A percentile compares a stretch with the other conserved stretches of the same genome.
Evolutionary conservation across 2,888 invertebrate species (phyloP).

Genomic region (Plusia festucae): DNA sequence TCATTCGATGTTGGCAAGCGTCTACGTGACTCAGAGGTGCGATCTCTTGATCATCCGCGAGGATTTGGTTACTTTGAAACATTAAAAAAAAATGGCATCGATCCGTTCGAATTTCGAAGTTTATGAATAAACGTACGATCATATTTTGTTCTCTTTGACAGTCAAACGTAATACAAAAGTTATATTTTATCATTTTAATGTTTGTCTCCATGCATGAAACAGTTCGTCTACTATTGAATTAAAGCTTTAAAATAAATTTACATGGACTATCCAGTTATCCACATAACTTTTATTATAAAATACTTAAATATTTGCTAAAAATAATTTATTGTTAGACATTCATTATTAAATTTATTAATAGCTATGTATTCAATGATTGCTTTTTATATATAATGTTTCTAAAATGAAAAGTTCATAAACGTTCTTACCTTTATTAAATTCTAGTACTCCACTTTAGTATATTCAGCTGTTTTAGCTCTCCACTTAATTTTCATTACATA

Average conservation of each 20-base stretch:
- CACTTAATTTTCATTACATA: background rate
- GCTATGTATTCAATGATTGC: background rate
- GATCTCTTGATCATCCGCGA: conserved; percentile 77
- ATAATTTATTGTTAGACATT: background rate
- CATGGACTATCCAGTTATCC: background rate
- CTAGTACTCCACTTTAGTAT: background rate
- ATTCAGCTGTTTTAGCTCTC: background rate
- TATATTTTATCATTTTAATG: conserved; percentile 19
- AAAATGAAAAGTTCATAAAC: background rate
- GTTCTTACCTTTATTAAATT: background rate
- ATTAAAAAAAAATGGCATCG: conserved; percentile 50
- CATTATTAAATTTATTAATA: no score
- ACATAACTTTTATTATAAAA: no score
- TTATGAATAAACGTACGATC: conserved; percentile 31
- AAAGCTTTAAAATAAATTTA: background rate
- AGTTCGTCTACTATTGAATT: background rate
- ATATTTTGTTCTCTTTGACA: conserved; percentile 39
- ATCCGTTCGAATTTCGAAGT: conserved; percentile 29
- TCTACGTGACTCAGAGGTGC: conserved; percentile 80
- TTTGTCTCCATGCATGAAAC: background rate
- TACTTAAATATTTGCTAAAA: no score
- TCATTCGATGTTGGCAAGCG: conserved; percentile 77
- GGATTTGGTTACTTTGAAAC: conserved; percentile 55
- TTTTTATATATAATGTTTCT: background rate
- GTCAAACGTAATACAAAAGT: conserved; percentile 10